Evolutionary conservation across 2,888 invertebrate species (phyloP).

Genomic region (Brachylomia viminalis): DNA sequence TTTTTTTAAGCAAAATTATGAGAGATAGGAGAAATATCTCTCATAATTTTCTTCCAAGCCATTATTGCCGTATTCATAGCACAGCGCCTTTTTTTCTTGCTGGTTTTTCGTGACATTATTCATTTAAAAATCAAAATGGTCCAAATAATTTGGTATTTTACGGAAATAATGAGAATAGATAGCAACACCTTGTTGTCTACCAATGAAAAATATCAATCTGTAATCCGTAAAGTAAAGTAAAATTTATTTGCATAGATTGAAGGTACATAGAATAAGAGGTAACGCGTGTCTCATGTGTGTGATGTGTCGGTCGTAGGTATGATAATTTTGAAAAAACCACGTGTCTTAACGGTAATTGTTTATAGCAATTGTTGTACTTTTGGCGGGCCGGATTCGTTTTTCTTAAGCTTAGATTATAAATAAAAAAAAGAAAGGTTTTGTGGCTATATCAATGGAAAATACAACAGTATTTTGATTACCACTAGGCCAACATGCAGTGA

Average conservation of each 20-base stretch:
- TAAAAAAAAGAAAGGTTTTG: conserved; percentile 8
- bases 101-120: neutral
- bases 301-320: neutral
- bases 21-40: too few species aligned
- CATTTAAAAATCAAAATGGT: neutral
- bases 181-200: neutral
- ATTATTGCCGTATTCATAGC: conserved; percentile 68
- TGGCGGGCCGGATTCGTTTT: neutral
- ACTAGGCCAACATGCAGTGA: conserved; percentile 10
- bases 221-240: neutral
- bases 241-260: too few species aligned
- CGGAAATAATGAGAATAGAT: neutral
- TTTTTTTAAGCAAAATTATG: too few species aligned
- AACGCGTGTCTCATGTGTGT: too few species aligned
- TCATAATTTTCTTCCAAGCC: conserved; percentile 69
- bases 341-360: neutral
- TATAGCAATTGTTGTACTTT: neutral
- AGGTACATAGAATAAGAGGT: too few species aligned
- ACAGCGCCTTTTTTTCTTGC: neutral
- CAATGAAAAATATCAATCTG: neutral
- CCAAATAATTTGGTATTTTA: neutral
- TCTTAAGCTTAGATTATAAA: neutral
- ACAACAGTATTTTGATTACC: conserved; percentile 14
- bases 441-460: neutral
- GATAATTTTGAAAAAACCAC: neutral